Percentiles rank a stretch among this genome's conserved stretches.
phyloP scores from a whole-genome alignment of 2,888 invertebrate genomes.

The Muscina levida region DNA sequence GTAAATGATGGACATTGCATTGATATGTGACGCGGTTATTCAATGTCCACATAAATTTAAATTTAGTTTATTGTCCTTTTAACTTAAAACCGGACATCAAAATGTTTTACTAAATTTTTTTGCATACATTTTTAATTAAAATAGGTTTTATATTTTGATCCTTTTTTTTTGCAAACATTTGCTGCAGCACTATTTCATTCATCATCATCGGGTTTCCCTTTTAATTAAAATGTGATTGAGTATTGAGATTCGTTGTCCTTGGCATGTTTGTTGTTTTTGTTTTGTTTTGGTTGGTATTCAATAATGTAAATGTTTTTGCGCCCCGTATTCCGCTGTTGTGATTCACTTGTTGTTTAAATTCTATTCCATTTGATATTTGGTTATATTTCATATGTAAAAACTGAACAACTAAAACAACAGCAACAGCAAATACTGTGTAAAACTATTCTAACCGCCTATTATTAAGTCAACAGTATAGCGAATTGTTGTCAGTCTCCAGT shows the following conservation, averaged over 20 bases:
- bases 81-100: not conserved
- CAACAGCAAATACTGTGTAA: not conserved
- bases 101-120: not conserved
- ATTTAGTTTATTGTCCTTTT: not conserved
- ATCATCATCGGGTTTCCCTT: conserved; percentile 28
- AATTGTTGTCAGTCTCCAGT: too few relatives aligned
- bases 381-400: not conserved
- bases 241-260: conserved; percentile 5
- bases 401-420: too few relatives aligned
- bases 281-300: not conserved
- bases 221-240: conserved; percentile 37
- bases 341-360: conserved; percentile 27
- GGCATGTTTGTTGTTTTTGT: not conserved
- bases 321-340: too few relatives aligned
- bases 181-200: not conserved
- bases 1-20: not conserved
- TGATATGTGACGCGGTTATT: too few relatives aligned
- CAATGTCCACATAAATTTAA: too few relatives aligned
- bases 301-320: not conserved
- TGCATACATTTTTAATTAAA: conserved; percentile 34
- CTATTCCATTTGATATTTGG: conserved; percentile 24
- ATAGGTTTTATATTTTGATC: conserved; percentile 26
- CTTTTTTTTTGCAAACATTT: not conserved
- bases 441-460: too few relatives aligned
- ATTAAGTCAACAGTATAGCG: too few relatives aligned